Base-by-base conservation (phyloP, 1,140 invertebrate genomes). In the Nixonia krombeini region DNA sequence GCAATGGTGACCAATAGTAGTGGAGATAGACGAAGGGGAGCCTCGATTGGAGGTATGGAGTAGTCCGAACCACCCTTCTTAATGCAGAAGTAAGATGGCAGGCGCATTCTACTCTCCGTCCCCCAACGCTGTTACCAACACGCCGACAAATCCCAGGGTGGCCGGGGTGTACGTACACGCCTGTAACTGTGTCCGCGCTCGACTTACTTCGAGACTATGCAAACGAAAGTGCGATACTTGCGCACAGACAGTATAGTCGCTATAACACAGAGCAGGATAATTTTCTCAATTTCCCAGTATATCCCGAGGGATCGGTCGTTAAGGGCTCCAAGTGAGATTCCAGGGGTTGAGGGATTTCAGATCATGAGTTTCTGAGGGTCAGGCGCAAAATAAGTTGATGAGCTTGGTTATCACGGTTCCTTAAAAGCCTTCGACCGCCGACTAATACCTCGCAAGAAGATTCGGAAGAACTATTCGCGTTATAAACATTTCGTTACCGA, bases 281-380 rank as follows among this genome's bases (percentile, higher is more conserved):
- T 85, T 85, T 85, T 85, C 82, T 85, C 83, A 83, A 85, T 85
- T 85, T 83, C 77, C 72, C 74, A 72, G 80, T 77, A 76, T 80
- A 77, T 82, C 81, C 79, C 78, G 72, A 76, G 77, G 80, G 82
- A 73, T 81, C 76, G 78, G 77, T 80, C 80, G 82, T 84, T 82
- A 84, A 82, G 77, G 80, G 81, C 76, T 80, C 73, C 61, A 73
- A 79, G 74, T 78, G 80, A 85, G 81, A 84, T 83, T 84, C 82
- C 80, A 70, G 47, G 72, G 79, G 73, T 76, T 73, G 70, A 75
- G 61, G 72, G 59, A 62, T 47, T 59, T 70, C 61, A 61, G 53
- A 58, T 65, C 57, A 61, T 56, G 67, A 74, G 62, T 59, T 73
- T 67, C 72, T 73, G 76, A 76, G 74, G 80, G 76, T 79, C 72